Conservation (phyloP, 2,888 invertebrate genomes). For the Meliscaeva auricollis region DNA sequence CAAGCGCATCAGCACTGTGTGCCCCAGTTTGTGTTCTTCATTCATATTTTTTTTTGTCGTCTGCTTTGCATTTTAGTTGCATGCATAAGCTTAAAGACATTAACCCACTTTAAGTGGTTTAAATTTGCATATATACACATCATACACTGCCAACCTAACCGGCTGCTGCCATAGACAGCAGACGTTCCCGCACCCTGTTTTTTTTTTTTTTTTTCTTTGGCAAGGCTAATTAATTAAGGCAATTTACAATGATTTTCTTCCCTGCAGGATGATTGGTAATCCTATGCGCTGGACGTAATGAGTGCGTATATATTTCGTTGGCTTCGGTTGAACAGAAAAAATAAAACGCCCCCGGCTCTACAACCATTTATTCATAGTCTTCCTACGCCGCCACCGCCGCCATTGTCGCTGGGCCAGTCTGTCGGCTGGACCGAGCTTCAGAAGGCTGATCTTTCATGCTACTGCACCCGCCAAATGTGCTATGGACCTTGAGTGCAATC, state of each 20-base stretch:
- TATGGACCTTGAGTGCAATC: conserved; percentile 69
- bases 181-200: conserved; percentile 18
- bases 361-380: conserved; percentile 53
- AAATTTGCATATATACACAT: conserved; percentile 46
- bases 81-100: conserved; percentile 43
- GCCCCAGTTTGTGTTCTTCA: conserved; percentile 57
- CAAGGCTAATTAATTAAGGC: conserved; percentile 70
- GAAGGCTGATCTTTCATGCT: conserved; percentile 29
- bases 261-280: conserved; percentile 75
- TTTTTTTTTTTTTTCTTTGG: conserved; percentile 18
- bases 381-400: conserved; percentile 26
- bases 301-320: conserved; percentile 69
- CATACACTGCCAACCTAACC: no score
- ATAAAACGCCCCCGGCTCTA: conserved; percentile 60
- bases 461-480: conserved; percentile 44
- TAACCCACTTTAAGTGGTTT: conserved; percentile 62
- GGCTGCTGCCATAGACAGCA: conserved; percentile 17
- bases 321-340: background rate
- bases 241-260: conserved; percentile 74
- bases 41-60: conserved; percentile 1
- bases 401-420: background rate
- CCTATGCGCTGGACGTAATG: conserved; percentile 71
- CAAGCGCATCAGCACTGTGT: conserved; percentile 32
- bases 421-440: background rate
- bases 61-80: conserved; percentile 6